Base-by-base conservation (phyloP, 2,797 vertebrate genomes). In the Eleutherodactylus coqui region DNA sequence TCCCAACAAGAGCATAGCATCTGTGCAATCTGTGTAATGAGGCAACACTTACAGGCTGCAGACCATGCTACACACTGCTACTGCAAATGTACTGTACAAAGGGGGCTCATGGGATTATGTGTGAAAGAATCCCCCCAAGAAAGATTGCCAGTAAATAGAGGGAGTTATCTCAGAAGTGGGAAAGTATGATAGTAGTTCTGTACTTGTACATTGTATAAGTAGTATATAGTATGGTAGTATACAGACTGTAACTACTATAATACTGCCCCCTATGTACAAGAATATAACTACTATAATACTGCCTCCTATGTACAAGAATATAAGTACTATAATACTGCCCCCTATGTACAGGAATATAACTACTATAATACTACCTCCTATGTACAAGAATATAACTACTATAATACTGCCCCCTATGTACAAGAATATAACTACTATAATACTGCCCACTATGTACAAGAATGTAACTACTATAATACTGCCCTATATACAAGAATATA, bases 271-370 rank as follows among this genome's bases (percentile, higher is more conserved):
- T 69, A 38, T 69, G 7, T 67, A 67, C 62, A 67, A 67, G 62
- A 67, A 67, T 67, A 67, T 67, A 67, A 67, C 62, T 67, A 34
- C 62, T 67, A 67, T 67, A 70, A 70, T 70, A 70, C 67, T 41
- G 19, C 19, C 53, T 5, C 36, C 67, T 70, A 70, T 70, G 19
- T 70, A 70, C 67, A 70, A 43, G 67, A 70, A 41, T 70, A 70
- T 70, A 41, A 70, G 36, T 70, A 70, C 67, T 70, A 70, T 70
- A 70, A 70, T 41, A 41, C 36, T 41, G 19, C 34, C 36, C 4
- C 36, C 34, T 69, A 38, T 69, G 10, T 69, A 69, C 36, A 38
- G 38, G 64, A 69, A 69, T 38, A 69, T 41, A 69, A 69, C 64
- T 69, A 38, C 62, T 69, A 69, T 69, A 38, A 36, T 67, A 67